Evolutionary conservation across 2,888 invertebrate species (phyloP).

Genomic region (Artemia sp.): DNA sequence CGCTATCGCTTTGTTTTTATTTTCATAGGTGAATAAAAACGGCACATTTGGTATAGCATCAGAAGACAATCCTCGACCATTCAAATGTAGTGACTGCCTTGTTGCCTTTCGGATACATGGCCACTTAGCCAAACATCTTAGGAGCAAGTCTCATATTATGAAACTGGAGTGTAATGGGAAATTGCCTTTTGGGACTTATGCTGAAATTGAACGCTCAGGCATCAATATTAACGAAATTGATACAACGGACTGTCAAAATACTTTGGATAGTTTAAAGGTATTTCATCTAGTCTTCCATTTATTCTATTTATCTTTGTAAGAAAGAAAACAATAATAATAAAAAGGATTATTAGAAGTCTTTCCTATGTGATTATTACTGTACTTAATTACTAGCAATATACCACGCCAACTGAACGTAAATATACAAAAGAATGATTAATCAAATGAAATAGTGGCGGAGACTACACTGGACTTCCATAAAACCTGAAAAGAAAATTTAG

Average conservation of each 20-base stretch:
- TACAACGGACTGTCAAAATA: conserved; percentile 88
- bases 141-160: conserved; percentile 90
- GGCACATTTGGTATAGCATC: conserved; percentile 56
- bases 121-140: conserved; percentile 86
- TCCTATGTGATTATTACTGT: no score
- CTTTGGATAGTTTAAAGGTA: conserved; percentile 66
- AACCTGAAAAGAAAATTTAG: no score
- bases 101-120: conserved; percentile 92
- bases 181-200: conserved; percentile 80
- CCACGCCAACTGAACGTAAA: no score
- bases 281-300: conserved; percentile 12
- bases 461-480: no score
- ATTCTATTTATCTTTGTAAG: background rate
- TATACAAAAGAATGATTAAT: no score
- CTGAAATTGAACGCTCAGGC: conserved; percentile 77
- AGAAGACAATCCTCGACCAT: conserved; percentile 81
- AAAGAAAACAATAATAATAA: background rate
- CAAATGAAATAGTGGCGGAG: no score
- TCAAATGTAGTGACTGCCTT: conserved; percentile 86
- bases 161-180: conserved; percentile 79
- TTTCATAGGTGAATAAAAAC: conserved; percentile 48
- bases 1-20: conserved; percentile 11
- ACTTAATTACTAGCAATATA: no score
- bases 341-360: no score
- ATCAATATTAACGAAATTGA: conserved; percentile 83